Conservation (phyloP, 30 jellyfish, hydroid and myxozoan genomes). For the Turritopsis rubra region DNA sequence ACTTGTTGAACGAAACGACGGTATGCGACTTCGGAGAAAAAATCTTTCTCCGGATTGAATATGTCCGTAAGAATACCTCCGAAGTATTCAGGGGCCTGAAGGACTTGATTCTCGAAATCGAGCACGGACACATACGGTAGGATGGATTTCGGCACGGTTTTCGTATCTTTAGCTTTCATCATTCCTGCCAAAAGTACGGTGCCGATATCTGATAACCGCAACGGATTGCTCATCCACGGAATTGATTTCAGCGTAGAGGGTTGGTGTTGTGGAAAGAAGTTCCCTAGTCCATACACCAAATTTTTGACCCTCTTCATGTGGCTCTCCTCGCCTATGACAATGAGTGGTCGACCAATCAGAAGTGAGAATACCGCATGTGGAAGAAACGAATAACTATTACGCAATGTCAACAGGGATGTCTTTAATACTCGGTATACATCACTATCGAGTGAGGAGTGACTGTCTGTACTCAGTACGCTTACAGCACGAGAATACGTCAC, state of each 20-base stretch:
- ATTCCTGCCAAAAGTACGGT: constrained; percentile 62
- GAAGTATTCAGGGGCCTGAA: constrained; percentile 64
- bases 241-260: constrained; percentile 26
- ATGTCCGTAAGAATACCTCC: constrained; percentile 41
- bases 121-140: constrained; percentile 57
- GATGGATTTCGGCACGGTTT: constrained; percentile 50
- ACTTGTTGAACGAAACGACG: constrained; percentile 35
- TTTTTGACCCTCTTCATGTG: constrained; percentile 33
- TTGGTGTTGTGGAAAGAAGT: constrained; percentile 55
- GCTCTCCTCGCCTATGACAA: constrained; percentile 44
- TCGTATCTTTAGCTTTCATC: constrained; percentile 32
- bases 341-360: constrained; percentile 80
- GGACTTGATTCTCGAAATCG: constrained; percentile 54
- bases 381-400: constrained; percentile 46
- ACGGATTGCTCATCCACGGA: constrained; percentile 67
- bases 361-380: constrained; percentile 72
- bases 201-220: constrained; percentile 34
- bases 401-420: constrained; percentile 29
- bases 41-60: constrained; percentile 55
- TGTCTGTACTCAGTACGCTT: constrained; percentile 9
- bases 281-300: constrained; percentile 43
- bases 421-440: not conserved
- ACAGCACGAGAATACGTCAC: not conserved
- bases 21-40: constrained; percentile 62
- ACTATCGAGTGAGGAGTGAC: not conserved